Conservation (phyloP, 2,797 vertebrate genomes). For the Sebastes kiyomatsui region DNA sequence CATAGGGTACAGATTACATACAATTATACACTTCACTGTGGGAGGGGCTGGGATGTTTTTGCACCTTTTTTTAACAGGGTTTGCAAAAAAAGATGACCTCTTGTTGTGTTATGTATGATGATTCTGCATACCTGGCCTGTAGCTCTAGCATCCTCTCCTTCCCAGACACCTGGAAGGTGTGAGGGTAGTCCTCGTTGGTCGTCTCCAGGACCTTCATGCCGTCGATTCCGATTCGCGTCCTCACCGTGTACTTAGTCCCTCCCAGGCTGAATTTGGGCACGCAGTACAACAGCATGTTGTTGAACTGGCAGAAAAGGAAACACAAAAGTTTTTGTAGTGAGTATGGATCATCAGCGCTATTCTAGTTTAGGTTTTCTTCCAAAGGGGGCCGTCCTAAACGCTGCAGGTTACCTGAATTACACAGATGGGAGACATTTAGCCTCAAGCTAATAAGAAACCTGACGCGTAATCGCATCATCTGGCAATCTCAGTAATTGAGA, state of each 20-base stretch:
- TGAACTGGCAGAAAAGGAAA: conserved; percentile 84
- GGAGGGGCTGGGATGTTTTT: not conserved
- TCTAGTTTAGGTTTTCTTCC: not conserved
- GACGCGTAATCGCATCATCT: conserved; percentile 51
- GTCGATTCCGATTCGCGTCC: conserved; percentile 93
- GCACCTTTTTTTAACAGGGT: not conserved
- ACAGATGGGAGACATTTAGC: conserved; percentile 30
- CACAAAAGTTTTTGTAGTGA: not conserved
- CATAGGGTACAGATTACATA: conserved; percentile 8
- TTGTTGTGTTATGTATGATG: too few relatives aligned
- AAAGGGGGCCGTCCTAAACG: not conserved
- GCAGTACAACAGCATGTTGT: conserved; percentile 98
- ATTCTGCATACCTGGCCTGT: conserved; percentile 87
- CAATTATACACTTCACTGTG: conserved; percentile 23
- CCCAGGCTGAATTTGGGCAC: conserved; percentile 97
- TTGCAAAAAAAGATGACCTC: not conserved
- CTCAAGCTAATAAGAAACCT: conserved; percentile 50
- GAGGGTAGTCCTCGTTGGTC: conserved; percentile 94
- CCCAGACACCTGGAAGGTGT: conserved; percentile 97
- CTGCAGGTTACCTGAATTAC: conserved; percentile 22
- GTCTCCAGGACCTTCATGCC: conserved; percentile 95
- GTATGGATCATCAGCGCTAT: not conserved
- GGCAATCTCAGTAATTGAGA: conserved; percentile 36
- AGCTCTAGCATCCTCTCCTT: conserved; percentile 95
- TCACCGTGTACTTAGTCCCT: conserved; percentile 91